A percentile compares a stretch with the other conserved stretches of the same genome.
These are phyloP conservation scores for Chelonia mydas DNA, from an alignment of 2,797 vertebrate species.

Conservation along the genomic window DNA sequence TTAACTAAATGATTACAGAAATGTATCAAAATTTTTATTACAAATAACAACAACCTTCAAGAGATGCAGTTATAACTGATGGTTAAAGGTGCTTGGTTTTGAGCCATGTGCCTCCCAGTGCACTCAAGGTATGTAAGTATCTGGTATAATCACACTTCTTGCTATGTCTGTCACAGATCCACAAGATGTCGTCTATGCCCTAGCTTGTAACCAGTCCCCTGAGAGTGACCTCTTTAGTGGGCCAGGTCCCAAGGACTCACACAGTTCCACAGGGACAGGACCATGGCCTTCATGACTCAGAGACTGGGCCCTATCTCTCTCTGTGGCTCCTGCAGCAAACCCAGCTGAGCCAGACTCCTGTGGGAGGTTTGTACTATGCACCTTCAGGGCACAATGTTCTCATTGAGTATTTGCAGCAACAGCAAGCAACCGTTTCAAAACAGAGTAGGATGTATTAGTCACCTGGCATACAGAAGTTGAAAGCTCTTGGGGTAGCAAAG, in stretches of 20 bases:
- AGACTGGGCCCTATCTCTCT: neutral
- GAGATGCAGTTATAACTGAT: neutral
- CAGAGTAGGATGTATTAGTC: neutral
- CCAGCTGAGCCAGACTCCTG: neutral
- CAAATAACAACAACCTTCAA: neutral
- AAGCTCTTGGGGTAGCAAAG: neutral
- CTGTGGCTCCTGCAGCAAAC: neutral
- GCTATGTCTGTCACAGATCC: neutral
- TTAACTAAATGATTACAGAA: neutral
- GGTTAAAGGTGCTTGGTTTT: neutral
- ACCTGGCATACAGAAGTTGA: neutral
- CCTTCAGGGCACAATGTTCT: neutral
- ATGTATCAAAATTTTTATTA: neutral
- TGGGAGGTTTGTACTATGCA: neutral
- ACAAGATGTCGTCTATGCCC: neutral
- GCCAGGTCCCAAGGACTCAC: neutral
- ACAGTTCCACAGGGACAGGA: neutral
- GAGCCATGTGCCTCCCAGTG: neutral
- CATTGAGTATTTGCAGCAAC: neutral
- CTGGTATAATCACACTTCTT: neutral
- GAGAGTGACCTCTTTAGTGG: neutral
- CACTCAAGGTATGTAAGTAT: neutral
- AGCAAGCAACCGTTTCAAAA: neutral
- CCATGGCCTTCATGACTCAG: neutral
- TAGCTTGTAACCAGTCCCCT: neutral